Evolutionary conservation across 2,113 vertebrate genomes (phyloP).

Genomic region (Ascaphus truei): DNA sequence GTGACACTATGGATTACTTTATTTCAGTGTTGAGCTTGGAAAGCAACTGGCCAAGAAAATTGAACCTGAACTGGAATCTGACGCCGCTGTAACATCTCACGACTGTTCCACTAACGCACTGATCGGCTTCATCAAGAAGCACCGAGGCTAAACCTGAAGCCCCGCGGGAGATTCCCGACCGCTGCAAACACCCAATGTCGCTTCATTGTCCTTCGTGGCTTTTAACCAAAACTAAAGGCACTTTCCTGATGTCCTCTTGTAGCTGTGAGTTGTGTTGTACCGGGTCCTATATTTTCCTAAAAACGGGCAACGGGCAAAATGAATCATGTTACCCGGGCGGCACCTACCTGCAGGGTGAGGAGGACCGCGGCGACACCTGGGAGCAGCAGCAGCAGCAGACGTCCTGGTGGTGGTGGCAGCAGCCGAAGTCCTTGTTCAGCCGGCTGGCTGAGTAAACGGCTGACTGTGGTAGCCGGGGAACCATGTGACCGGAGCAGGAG

Average conservation of each 20-base stretch:
- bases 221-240: slow-evolving; percentile 52
- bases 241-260: slow-evolving; percentile 53
- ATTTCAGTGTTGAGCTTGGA: slow-evolving; percentile 85
- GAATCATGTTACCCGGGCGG: no score
- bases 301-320: no score
- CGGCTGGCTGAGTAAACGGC: no score
- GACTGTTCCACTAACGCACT: slow-evolving; percentile 95
- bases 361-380: no score
- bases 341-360: no score
- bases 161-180: not conserved
- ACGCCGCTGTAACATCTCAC: slow-evolving; percentile 72
- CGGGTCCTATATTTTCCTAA: no score
- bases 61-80: slow-evolving; percentile 82
- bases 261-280: slow-evolving; percentile 45
- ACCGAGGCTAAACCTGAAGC: slow-evolving; percentile 60
- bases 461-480: no score
- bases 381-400: no score
- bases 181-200: slow-evolving; percentile 35
- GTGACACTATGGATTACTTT: no score
- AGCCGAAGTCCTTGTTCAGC: no score
- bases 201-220: slow-evolving; percentile 46
- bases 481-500: no score
- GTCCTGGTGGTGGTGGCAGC: no score
- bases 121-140: slow-evolving; percentile 91
- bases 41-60: slow-evolving; percentile 96